phyloP scores from a whole-genome alignment of 2,888 invertebrate genomes.

The Watsonalla binaria region DNA sequence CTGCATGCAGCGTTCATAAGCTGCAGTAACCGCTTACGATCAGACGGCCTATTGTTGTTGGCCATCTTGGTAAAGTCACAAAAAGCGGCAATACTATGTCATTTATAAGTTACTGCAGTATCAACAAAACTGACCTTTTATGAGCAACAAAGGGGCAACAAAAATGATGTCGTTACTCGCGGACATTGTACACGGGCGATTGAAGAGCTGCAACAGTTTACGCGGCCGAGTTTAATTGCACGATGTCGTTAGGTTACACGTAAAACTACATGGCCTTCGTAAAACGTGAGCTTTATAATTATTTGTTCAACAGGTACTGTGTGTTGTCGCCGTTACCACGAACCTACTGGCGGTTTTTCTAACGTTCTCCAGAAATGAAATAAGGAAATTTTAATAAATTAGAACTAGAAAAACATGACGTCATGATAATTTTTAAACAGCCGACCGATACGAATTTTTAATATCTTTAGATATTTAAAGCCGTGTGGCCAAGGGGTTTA shows the following conservation, averaged over 20 bases:
- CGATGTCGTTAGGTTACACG: slow-evolving; percentile 17
- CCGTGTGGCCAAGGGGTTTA: too few relatives aligned
- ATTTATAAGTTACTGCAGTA: not conserved
- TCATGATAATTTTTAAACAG: too few relatives aligned
- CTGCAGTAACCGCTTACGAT: too few relatives aligned
- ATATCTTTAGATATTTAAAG: too few relatives aligned
- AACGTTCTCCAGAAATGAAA: not conserved
- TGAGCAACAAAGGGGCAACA: slow-evolving; percentile 14
- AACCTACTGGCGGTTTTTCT: not conserved
- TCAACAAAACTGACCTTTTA: slow-evolving; percentile 6
- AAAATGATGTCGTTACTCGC: slow-evolving; percentile 28
- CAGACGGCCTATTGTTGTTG: not conserved
- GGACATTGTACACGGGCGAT: slow-evolving; percentile 41
- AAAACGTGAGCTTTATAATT: slow-evolving; percentile 48
- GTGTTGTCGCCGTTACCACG: not conserved
- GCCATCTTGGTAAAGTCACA: not conserved
- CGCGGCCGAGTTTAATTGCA: slow-evolving; percentile 24
- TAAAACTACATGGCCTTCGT: slow-evolving; percentile 16
- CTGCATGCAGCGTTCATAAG: too few relatives aligned
- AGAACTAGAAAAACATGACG: too few relatives aligned
- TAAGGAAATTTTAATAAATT: not conserved
- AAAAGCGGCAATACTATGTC: slow-evolving; percentile 1
- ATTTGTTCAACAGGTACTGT: slow-evolving; percentile 56
- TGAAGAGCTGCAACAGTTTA: slow-evolving; percentile 49
- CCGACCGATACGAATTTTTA: too few relatives aligned